These are phyloP conservation scores for Brachyhypopomus occidentalis DNA, from an alignment of 2,113 vertebrate genomes.

Conservation along the genomic window DNA sequence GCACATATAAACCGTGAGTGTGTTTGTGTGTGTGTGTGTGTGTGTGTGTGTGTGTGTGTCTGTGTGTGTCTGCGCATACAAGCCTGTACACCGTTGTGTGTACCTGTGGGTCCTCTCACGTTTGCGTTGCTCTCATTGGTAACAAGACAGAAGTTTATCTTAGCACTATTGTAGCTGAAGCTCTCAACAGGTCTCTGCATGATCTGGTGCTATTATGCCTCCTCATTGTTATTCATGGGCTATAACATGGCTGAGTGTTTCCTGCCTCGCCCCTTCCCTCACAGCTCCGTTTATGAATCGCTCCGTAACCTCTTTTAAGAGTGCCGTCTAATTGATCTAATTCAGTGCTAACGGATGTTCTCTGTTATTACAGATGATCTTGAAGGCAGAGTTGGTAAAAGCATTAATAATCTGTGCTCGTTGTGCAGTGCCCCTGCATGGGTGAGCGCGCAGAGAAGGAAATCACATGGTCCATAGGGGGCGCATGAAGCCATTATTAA, in stretches of 20 bases:
- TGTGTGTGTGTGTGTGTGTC: not conserved
- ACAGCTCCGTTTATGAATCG: slow-evolving; percentile 55
- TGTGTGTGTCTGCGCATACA: slow-evolving; percentile 19
- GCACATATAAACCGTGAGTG: not conserved
- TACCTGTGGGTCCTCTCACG: slow-evolving; percentile 43
- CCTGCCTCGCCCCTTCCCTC: slow-evolving; percentile 37
- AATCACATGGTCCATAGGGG: slow-evolving; percentile 55
- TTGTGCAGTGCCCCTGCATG: slow-evolving; percentile 36
- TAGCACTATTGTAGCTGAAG: slow-evolving; percentile 40
- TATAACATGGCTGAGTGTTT: slow-evolving; percentile 51
- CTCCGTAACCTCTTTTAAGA: slow-evolving; percentile 60
- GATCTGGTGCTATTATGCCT: slow-evolving; percentile 54
- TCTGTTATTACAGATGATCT: slow-evolving; percentile 62
- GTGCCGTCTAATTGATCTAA: slow-evolving; percentile 60
- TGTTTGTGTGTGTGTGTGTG: not conserved
- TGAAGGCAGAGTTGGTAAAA: slow-evolving; percentile 56
- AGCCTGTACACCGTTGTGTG: not conserved
- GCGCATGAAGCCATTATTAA: slow-evolving; percentile 57
- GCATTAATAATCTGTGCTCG: slow-evolving; percentile 57
- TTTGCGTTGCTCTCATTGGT: slow-evolving; percentile 43
- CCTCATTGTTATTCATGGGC: slow-evolving; percentile 61
- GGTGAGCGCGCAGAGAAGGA: slow-evolving; percentile 39
- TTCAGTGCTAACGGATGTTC: slow-evolving; percentile 57
- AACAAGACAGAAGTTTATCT: slow-evolving; percentile 57
- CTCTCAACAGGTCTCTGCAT: slow-evolving; percentile 57